These are phyloP conservation scores for Craseonycteris thonglongyai DNA, from an alignment of 2,113 vertebrate genomes.

Conservation along the genomic window DNA sequence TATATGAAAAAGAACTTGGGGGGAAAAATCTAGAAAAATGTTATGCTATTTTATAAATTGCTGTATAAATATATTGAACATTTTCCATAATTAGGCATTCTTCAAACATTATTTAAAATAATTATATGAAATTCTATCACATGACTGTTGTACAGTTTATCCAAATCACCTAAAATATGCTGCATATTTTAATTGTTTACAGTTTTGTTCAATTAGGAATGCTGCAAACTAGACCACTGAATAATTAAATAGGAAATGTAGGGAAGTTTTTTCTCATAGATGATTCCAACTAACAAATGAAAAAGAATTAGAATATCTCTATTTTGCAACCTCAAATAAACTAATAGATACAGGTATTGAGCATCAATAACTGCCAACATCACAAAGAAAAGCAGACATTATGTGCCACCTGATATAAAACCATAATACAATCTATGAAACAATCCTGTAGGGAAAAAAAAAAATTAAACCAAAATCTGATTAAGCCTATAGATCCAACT, in stretches of 20 bases:
- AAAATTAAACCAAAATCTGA: conserved; percentile 14
- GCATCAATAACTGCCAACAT: conserved; percentile 12
- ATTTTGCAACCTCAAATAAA: conserved; percentile 27
- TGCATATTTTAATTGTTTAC: conserved; percentile 2
- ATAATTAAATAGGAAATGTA: neutral
- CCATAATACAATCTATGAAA: neutral
- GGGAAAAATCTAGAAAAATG: neutral
- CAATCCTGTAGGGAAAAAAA: neutral
- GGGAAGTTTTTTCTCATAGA: neutral
- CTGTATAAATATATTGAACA: conserved; percentile 12
- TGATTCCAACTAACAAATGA: neutral
- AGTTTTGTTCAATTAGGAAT: conserved; percentile 20
- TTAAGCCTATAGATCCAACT: neutral
- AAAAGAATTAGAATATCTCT: conserved; percentile 17
- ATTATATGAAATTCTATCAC: neutral
- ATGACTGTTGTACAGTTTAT: conserved; percentile 19
- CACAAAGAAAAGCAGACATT: conserved; percentile 3
- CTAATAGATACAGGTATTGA: neutral
- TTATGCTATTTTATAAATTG: conserved; percentile 22
- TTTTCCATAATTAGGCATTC: conserved; percentile 30
- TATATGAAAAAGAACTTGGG: conserved; percentile 14
- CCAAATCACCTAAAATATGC: neutral
- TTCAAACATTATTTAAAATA: conserved; percentile 33
- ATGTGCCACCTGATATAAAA: neutral
- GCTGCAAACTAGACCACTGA: conserved; percentile 8